A percentile compares a stretch with the other conserved stretches of the same genome.
Conservation (phyloP, 2,797 vertebrate genomes). For the Chelidonichthys spinosus region DNA sequence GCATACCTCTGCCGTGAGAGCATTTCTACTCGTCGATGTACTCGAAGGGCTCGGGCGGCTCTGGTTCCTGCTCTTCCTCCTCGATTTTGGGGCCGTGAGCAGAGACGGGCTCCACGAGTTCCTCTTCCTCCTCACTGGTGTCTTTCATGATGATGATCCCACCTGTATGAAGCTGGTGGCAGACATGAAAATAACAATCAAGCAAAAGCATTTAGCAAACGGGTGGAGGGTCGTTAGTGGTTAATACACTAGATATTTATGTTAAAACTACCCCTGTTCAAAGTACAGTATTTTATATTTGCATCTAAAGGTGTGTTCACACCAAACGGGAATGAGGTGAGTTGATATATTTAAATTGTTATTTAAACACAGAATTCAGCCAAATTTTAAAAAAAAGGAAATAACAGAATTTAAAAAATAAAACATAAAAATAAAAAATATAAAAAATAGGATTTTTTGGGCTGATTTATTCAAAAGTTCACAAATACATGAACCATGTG, state of each 20-base stretch:
- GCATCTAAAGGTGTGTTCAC: background rate
- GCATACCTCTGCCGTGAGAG: constrained; percentile 40
- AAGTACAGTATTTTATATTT: constrained; percentile 11
- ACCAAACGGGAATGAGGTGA: too few relatives aligned
- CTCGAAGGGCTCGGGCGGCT: constrained; percentile 97
- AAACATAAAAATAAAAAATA: background rate
- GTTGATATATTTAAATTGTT: too few relatives aligned
- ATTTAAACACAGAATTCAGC: too few relatives aligned
- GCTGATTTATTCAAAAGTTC: background rate
- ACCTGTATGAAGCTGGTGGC: constrained; percentile 91
- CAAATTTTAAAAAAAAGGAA: too few relatives aligned
- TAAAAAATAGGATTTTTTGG: background rate
- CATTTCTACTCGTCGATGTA: constrained; percentile 93
- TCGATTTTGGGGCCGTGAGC: constrained; percentile 98
- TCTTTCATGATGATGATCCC: constrained; percentile 98
- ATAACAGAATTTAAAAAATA: background rate
- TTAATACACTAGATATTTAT: background rate
- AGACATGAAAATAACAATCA: background rate
- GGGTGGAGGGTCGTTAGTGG: background rate
- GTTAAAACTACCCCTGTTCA: background rate
- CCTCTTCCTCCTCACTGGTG: constrained; percentile 96
- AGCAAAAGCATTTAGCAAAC: background rate
- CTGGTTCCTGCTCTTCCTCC: constrained; percentile 98
- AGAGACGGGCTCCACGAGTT: constrained; percentile 96
- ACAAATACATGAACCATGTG: background rate